Evolutionary conservation across 1,140 invertebrate species (phyloP).

Genomic region (Magallana ariakensis): DNA sequence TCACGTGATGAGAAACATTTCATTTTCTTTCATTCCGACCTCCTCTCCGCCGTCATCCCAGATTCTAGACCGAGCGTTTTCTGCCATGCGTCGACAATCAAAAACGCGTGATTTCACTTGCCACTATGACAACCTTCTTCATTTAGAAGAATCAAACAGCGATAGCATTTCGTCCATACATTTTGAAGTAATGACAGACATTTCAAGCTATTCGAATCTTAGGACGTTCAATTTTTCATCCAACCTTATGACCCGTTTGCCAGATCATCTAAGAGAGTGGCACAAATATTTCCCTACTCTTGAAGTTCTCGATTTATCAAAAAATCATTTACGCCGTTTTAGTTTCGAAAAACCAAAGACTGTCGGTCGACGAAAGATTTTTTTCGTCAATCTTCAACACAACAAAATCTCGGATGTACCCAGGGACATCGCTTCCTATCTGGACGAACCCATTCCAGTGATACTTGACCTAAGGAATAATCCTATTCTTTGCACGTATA

Average conservation of each 20-base stretch:
- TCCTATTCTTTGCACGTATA: slow-evolving; percentile 14
- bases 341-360: neutral
- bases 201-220: neutral
- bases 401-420: slow-evolving; percentile 24
- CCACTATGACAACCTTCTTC: neutral
- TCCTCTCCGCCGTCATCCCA: neutral
- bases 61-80: neutral
- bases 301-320: slow-evolving; percentile 35
- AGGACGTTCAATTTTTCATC: slow-evolving; percentile 35
- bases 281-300: slow-evolving; percentile 27
- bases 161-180: slow-evolving; percentile 5
- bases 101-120: neutral
- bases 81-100: slow-evolving; percentile 8
- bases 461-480: slow-evolving; percentile 40
- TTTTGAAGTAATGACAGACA: slow-evolving; percentile 10
- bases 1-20: slow-evolving; percentile 31
- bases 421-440: neutral
- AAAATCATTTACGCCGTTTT: slow-evolving; percentile 11
- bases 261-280: neutral
- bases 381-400: slow-evolving; percentile 20
- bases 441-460: neutral
- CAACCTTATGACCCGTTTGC: neutral
- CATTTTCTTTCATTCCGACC: slow-evolving; percentile 13
- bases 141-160: slow-evolving; percentile 6
- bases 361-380: neutral